Evolutionary conservation across 2,888 invertebrate genomes (phyloP), one percentile per base, ranked within the genome.

Genomic region (Sylvicola cinctus): DNA sequence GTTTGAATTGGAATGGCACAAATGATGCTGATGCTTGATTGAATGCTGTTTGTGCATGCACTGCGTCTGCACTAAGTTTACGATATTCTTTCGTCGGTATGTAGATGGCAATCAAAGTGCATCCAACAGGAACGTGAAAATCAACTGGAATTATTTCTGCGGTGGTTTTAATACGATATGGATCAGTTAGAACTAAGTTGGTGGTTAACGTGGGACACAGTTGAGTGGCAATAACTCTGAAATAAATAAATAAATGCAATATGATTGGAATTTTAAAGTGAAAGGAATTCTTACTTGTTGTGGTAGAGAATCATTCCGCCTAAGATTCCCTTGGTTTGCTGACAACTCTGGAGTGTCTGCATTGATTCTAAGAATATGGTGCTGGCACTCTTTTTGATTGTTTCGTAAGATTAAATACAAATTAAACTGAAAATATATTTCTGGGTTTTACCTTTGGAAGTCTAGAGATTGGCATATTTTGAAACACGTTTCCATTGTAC

Each of bases 281-380:
- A 13, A 23, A 14, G 15, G 3, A 6, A 8, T 28, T 13, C 3
- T 60, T 58, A 87, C 87, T 83, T 85, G 54, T 85, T 88, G 52
- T 87, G 84, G 49, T 83, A 87, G 38, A 90, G 66, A 36, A 91
- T 65, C 34, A 76, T 69, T 34, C 91, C 91, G 5, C 85, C 88
- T 29, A 87, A 59, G 25, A 88, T 77, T 23, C 80, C 77, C 43
- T 67, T 68, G 35, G 70, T 73, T 49, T 74, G 72, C 51, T 84
- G 78, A 49, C 84, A 85, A 43, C 76, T 72, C 47, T 88, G 83
- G 39, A 91, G 58, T 37, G 87, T 70, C 53, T 87, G 80, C 58
- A 83, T 74, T 2, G 87, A 77, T 60, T 85, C 83, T 54, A 87
- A 66, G 54, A 80, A 88, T 39, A 88, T 72, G 42, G 77, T 79